These are phyloP conservation scores for Lordiphosa fenestrarum DNA, from an alignment of 2,888 invertebrate species.

Conservation along the genomic window DNA sequence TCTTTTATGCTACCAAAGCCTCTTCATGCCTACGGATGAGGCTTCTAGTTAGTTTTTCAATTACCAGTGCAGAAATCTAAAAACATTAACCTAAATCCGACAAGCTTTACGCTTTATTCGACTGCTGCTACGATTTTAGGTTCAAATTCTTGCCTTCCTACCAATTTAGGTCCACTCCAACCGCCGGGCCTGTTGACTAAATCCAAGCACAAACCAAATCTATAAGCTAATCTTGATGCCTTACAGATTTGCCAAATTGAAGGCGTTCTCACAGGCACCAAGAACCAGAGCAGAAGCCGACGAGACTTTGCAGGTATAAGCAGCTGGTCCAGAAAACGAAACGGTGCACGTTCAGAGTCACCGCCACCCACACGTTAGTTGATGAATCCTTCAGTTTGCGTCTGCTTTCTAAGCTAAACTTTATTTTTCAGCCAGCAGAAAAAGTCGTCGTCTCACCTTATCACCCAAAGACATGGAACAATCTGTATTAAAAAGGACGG, in stretches of 20 bases:
- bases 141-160: no score
- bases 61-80: no score
- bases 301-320: constrained; percentile 1
- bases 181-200: no score
- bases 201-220: neutral
- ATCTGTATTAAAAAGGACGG: neutral
- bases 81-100: no score
- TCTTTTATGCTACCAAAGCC: no score
- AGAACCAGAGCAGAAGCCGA: neutral
- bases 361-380: constrained; percentile 17
- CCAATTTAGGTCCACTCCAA: no score
- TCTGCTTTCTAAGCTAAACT: neutral
- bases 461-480: neutral
- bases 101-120: no score
- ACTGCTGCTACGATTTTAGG: no score
- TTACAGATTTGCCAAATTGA: constrained; percentile 18
- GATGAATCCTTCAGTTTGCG: rapidly evolving
- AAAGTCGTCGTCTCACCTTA: constrained; percentile 8
- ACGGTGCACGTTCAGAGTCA: constrained; percentile 15
- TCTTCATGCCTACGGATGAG: no score
- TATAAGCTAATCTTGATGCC: neutral
- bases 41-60: no score
- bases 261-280: constrained; percentile 3
- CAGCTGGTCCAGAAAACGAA: no score
- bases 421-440: constrained; percentile 3